Evolutionary conservation across 1,140 invertebrate species (phyloP).

Genomic region (Laupala kohalensis): DNA sequence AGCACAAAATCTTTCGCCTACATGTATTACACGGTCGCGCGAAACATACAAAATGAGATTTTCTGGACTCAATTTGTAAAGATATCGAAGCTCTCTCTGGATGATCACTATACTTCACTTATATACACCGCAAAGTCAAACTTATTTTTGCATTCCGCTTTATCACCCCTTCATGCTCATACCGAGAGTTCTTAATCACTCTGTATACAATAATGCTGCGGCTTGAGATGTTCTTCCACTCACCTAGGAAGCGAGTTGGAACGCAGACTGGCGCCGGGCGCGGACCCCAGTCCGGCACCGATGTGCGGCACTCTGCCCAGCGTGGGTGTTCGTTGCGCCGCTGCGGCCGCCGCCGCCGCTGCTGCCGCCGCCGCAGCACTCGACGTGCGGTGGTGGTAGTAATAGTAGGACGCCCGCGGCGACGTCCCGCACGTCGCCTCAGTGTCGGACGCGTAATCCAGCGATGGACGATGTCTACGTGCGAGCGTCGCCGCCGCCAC

Average conservation of each 20-base stretch:
- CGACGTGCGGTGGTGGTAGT: constrained; percentile 35
- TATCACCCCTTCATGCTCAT: too few species aligned
- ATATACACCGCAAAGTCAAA: too few species aligned
- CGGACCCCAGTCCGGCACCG: background rate
- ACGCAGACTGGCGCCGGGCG: background rate
- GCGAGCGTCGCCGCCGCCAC: constrained; percentile 15
- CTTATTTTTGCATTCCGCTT: too few species aligned
- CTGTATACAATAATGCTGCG: background rate
- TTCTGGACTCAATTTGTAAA: too few species aligned
- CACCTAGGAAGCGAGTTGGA: constrained; percentile 2
- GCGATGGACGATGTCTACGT: constrained; percentile 46
- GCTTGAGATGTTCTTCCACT: background rate
- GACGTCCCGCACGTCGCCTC: constrained; percentile 66
- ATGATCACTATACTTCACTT: too few species aligned
- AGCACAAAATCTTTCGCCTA: too few species aligned
- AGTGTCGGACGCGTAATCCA: constrained; percentile 88
- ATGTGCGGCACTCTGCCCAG: constrained; percentile 1
- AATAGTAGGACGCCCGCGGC: constrained; percentile 62
- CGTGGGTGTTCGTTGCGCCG: constrained; percentile 2
- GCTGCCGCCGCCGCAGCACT: background rate
- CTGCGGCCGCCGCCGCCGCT: too few species aligned
- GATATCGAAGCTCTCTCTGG: too few species aligned
- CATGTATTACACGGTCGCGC: too few species aligned
- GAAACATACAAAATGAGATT: too few species aligned
- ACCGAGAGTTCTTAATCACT: background rate